A percentile compares a stretch with the other conserved stretches of the same genome.
These are phyloP conservation scores for Mylabris phalerata DNA, from an alignment of 1,140 invertebrate genomes.

Conservation along the genomic window DNA sequence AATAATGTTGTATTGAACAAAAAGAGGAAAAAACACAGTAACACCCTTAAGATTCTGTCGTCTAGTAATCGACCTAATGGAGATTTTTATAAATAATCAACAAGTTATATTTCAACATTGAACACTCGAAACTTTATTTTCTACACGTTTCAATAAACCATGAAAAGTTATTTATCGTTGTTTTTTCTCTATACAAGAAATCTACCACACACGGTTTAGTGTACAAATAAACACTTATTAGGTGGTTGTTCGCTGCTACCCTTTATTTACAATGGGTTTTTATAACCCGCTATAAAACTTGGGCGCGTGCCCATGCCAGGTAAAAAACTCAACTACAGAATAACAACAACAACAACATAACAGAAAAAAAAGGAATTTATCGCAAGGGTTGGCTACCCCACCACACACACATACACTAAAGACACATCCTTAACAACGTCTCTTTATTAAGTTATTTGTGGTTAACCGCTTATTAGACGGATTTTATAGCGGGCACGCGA, in stretches of 20 bases:
- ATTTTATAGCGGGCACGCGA: conserved; percentile 36
- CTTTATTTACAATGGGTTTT: conserved; percentile 29
- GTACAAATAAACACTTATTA: conserved; percentile 16
- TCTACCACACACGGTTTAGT: conserved; percentile 4
- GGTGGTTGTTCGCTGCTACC: conserved; percentile 13
- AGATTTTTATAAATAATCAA: conserved; percentile 16
- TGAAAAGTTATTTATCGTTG: too few relatives aligned
- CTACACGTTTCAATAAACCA: too few relatives aligned
- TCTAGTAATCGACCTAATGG: conserved; percentile 13
- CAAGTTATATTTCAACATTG: neutral
- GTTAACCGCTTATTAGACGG: conserved; percentile 37
- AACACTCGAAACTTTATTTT: too few relatives aligned
- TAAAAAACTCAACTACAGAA: conserved; percentile 23
- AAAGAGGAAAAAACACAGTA: too few relatives aligned
- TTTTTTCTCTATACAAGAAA: too few relatives aligned
- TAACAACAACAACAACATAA: too few relatives aligned
- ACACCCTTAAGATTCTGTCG: conserved; percentile 12
- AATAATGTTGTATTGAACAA: neutral
- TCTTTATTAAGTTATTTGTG: conserved; percentile 39
- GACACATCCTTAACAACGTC: neutral
- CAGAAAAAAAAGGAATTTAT: conserved; percentile 22
- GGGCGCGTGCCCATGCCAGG: conserved; percentile 26
- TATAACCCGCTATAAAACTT: conserved; percentile 23
- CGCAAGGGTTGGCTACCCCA: conserved; percentile 25
- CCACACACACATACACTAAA: conserved; percentile 24